Base-by-base conservation (phyloP, 2,797 vertebrate genomes). In the Lutjanus campechanus region DNA sequence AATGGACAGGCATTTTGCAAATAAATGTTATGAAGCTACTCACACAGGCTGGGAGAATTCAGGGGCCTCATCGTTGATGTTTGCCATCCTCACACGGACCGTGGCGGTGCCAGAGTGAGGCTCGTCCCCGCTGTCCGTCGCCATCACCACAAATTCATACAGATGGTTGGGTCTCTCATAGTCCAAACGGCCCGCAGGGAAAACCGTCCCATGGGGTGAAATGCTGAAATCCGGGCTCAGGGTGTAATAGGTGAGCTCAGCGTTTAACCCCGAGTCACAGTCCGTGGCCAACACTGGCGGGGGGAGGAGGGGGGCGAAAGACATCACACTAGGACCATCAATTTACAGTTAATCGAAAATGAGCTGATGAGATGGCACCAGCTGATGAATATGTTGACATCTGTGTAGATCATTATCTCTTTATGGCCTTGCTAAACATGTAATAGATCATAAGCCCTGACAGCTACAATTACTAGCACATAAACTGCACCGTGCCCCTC, bases 71-170 rank as follows among this genome's bases (percentile, higher is more conserved):
- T 98, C 97, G 19, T 98, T 98, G 90, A 97, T 95, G 44, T 98
- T 98, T 11, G 95, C 95, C 92, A 97, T 94, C 46, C 95, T 95
- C 69, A 98, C 95, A 3, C 96, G 96, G 19, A 97, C 96, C 0
- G 97, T 97, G 46, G 97, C 93, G 0, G 97, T 98, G 20, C 97
- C 97, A 0, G 97, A 97, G 74, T 95, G 96, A 0, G 96, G 95
- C 53, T 95, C 94, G 2, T 96, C 90, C 6, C 96, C 97, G 49
- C 94, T 91, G 90, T 98, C 97, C 84, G 96, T 95, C 0, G 97
- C 97, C 96, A 98, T 95, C 83, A 98, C 91, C 79, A 97, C 94
- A 87, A 98, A 98, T 87, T 98, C 97, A 17, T 98, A 98, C 19
- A 97, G 93, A 91, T 98, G 97, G 87, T 96, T 95, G 0, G 95